These are phyloP conservation scores for Synergus umbraculus DNA, from an alignment of 2,888 invertebrate species.

Conservation along the genomic window DNA sequence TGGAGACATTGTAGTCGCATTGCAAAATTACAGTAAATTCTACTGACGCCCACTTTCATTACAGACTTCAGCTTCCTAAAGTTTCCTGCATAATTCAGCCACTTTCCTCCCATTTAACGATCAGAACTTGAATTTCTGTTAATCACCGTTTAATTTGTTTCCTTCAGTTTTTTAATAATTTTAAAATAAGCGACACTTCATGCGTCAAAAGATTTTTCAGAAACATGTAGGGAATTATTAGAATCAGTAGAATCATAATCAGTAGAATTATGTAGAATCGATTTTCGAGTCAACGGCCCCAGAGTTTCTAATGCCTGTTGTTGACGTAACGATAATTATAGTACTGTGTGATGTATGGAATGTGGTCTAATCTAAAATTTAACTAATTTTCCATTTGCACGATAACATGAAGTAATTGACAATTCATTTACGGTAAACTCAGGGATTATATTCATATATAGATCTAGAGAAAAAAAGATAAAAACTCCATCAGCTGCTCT, in stretches of 20 bases:
- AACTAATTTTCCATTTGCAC: neutral
- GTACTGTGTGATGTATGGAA: neutral
- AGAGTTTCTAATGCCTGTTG: neutral
- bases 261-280: no score
- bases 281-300: no score
- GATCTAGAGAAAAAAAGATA: neutral
- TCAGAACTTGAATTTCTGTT: neutral
- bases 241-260: no score
- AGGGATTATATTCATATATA: neutral
- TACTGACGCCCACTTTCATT: neutral
- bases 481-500: neutral
- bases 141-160: neutral
- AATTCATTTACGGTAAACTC: neutral
- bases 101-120: neutral
- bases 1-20: neutral
- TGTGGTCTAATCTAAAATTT: neutral
- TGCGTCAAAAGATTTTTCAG: no score
- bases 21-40: neutral
- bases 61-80: neutral
- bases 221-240: no score
- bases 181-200: neutral
- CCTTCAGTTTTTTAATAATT: neutral
- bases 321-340: neutral
- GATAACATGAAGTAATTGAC: neutral
- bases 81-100: neutral